Percentiles rank a stretch among this genome's conserved stretches.
These are phyloP conservation scores for Dromiciops gliroides DNA, from an alignment of 2,113 vertebrate species.

Conservation along the genomic window DNA sequence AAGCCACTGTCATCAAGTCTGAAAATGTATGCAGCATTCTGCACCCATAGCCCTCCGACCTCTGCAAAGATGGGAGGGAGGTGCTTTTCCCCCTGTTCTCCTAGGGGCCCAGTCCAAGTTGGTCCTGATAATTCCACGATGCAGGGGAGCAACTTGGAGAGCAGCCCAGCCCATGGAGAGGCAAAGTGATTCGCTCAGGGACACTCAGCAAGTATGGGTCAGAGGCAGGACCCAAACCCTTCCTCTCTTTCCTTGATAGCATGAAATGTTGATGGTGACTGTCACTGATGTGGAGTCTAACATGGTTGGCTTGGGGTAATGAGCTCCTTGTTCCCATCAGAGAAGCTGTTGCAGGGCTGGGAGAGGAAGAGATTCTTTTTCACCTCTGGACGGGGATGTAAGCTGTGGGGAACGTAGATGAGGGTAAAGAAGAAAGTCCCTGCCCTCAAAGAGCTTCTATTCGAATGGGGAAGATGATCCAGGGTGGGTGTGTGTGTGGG, in stretches of 20 bases:
- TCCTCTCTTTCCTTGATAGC: neutral
- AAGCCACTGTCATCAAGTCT: neutral
- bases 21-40: neutral
- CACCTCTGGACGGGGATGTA: neutral
- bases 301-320: neutral
- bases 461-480: neutral
- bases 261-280: neutral
- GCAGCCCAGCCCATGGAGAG: neutral
- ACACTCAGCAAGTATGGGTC: neutral
- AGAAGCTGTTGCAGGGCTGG: neutral
- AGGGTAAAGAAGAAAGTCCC: no score
- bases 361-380: neutral
- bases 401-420: no score
- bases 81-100: neutral
- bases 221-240: neutral
- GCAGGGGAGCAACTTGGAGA: neutral
- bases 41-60: neutral
- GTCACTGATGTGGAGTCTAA: neutral
- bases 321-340: neutral
- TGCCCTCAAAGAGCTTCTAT: no score
- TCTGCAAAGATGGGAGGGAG: neutral
- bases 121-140: neutral
- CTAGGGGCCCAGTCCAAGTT: neutral
- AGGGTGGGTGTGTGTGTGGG: no score
- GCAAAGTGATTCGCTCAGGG: neutral